These are phyloP conservation scores for Morbakka virulenta DNA, from an alignment of 30 jellyfish, hydroid and myxozoan genomes.

Conservation along the genomic window DNA sequence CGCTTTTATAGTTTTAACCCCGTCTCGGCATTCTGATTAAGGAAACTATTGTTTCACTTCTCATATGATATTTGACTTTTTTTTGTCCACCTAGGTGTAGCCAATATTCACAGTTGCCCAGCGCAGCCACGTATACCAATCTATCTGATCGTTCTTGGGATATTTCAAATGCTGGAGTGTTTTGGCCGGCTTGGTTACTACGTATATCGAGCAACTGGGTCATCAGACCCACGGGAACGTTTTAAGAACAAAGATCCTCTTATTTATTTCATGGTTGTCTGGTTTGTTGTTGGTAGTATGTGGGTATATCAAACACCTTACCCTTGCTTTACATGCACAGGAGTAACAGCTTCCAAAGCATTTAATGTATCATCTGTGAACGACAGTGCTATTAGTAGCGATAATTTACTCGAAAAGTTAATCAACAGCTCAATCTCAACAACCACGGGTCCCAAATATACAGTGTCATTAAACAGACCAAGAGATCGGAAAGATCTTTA, in stretches of 20 bases:
- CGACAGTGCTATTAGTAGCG: not conserved
- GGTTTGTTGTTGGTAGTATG: conserved; percentile 93
- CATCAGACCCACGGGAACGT: conserved; percentile 42
- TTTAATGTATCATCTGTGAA: too few relatives aligned
- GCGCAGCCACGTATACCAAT: conserved; percentile 80
- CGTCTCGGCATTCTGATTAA: too few relatives aligned
- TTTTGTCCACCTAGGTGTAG: too few relatives aligned
- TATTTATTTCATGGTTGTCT: conserved; percentile 66
- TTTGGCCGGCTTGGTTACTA: conserved; percentile 65
- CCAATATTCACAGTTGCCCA: conserved; percentile 78
- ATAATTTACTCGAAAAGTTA: not conserved
- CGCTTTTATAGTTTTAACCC: too few relatives aligned
- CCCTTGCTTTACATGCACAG: too few relatives aligned
- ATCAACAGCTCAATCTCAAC: not conserved
- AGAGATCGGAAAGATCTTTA: conserved; percentile 22
- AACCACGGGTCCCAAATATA: not conserved
- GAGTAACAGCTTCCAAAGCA: not conserved
- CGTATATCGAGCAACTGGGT: conserved; percentile 26
- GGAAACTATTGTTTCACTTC: too few relatives aligned
- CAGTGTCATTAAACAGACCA: too few relatives aligned
- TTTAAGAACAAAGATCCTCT: conserved; percentile 73
- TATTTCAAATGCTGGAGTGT: conserved; percentile 73
- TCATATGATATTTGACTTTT: too few relatives aligned
- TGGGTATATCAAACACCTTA: conserved; percentile 75
- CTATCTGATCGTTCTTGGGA: conserved; percentile 66